phyloP scores from a whole-genome alignment of 1,140 invertebrate genomes.

The Brachionus calyciflorus region DNA sequence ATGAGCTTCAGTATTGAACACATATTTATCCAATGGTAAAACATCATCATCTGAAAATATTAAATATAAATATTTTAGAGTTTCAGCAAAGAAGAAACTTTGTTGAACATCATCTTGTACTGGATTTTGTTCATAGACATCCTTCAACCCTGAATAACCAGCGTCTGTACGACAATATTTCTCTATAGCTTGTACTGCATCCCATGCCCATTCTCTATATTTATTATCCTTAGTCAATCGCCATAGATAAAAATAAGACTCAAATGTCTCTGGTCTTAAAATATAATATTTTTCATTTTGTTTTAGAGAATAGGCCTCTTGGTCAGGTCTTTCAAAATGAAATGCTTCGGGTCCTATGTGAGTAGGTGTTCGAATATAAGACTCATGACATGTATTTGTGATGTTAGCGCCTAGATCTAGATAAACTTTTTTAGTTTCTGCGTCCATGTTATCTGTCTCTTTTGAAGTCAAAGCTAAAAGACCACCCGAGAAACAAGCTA shows the following conservation, averaged over 20 bases:
- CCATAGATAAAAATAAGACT: conserved; percentile 96
- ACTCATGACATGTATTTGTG: conserved; percentile 96
- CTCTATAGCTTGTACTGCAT: conserved; percentile 79
- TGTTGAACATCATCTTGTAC: conserved; percentile 89
- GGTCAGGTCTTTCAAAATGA: conserved; percentile 63
- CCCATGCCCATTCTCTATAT: conserved; percentile 97
- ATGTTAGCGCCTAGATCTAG: conserved; percentile 83
- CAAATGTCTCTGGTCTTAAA: conserved; percentile 92
- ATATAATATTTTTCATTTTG: conserved; percentile 76
- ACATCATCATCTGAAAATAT: conserved; percentile 90
- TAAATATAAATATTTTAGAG: conserved; percentile 96
- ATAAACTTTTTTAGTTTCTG: conserved; percentile 70
- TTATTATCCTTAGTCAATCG: conserved; percentile 89
- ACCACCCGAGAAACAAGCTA: conserved; percentile 93
- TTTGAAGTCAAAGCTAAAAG: conserved; percentile 78
- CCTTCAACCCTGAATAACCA: conserved; percentile 87
- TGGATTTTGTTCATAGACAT: conserved; percentile 82
- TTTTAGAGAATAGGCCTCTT: conserved; percentile 74
- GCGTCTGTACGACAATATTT: conserved; percentile 84
- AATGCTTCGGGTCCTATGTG: conserved; percentile 79
- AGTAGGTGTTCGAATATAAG: conserved; percentile 74
- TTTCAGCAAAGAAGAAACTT: conserved; percentile 97
- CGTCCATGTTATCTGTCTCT: conserved; percentile 68
- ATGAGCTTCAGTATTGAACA: conserved; percentile 97
- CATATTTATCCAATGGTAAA: conserved; percentile 90